These are phyloP conservation scores for Digitonthophagus gazella DNA, from an alignment of 2,888 invertebrate genomes.

Conservation along the genomic window DNA sequence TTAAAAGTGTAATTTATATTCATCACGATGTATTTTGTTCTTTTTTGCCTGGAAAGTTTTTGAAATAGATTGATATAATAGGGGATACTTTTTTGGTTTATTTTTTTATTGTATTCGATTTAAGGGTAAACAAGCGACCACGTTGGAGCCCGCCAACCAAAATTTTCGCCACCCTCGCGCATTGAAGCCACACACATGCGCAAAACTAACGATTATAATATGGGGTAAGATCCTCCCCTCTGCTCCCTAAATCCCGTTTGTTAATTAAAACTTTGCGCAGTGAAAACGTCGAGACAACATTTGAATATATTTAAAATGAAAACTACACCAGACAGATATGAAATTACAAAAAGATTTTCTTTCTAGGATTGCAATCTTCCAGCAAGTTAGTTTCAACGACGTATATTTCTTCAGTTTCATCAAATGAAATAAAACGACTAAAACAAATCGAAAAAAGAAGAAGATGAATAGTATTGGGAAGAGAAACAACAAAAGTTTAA, in stretches of 20 bases:
- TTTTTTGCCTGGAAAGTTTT: neutral
- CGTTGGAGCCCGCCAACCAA: conserved; percentile 11
- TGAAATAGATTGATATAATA: neutral
- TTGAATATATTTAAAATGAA: too few species aligned
- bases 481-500: conserved; percentile 16
- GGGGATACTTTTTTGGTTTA: neutral
- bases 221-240: conserved; percentile 4
- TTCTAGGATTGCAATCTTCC: too few species aligned
- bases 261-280: neutral
- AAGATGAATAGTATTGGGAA: neutral
- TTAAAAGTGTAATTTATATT: neutral
- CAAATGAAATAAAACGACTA: neutral
- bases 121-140: conserved; percentile 6
- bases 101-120: neutral
- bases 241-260: conserved; percentile 2
- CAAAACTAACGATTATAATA: conserved; percentile 44
- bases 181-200: conserved; percentile 38
- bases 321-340: too few species aligned
- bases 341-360: too few species aligned
- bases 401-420: too few species aligned
- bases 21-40: neutral
- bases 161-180: conserved; percentile 28
- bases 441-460: conserved; percentile 4
- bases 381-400: conserved; percentile 21
- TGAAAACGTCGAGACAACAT: too few species aligned